Conservation (phyloP, 2,113 vertebrate species). For the Propithecus coquereli region DNA sequence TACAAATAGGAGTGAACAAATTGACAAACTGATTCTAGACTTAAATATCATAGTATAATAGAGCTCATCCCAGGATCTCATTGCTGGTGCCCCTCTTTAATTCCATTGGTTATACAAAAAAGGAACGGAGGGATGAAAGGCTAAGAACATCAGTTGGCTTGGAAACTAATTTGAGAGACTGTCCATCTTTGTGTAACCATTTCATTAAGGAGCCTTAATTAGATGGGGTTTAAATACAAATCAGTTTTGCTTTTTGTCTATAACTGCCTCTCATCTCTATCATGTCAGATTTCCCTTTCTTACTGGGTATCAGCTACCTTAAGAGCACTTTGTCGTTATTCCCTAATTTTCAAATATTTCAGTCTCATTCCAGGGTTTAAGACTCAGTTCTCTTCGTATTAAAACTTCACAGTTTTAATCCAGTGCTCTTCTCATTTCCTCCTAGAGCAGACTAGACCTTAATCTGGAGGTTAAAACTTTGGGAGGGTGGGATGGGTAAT, state of each 20-base stretch:
- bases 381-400: constrained; percentile 18
- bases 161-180: constrained; percentile 35
- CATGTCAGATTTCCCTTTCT: background rate
- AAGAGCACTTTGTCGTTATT: background rate
- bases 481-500: background rate
- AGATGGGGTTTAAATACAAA: background rate
- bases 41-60: background rate
- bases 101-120: background rate
- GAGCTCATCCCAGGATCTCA: background rate
- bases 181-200: background rate
- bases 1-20: background rate
- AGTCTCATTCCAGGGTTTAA: constrained; percentile 17
- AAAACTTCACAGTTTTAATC: background rate
- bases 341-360: background rate
- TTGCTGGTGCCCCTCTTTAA: background rate
- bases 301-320: background rate
- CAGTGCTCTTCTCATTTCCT: background rate
- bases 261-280: background rate
- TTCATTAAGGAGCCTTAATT: background rate
- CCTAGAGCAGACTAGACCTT: background rate
- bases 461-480: constrained; percentile 15
- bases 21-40: background rate
- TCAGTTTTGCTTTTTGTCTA: constrained; percentile 35
- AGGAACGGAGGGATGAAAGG: background rate
- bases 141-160: background rate